Conservation (phyloP, 2,888 invertebrate species). For the Galerucella calmariensis region DNA sequence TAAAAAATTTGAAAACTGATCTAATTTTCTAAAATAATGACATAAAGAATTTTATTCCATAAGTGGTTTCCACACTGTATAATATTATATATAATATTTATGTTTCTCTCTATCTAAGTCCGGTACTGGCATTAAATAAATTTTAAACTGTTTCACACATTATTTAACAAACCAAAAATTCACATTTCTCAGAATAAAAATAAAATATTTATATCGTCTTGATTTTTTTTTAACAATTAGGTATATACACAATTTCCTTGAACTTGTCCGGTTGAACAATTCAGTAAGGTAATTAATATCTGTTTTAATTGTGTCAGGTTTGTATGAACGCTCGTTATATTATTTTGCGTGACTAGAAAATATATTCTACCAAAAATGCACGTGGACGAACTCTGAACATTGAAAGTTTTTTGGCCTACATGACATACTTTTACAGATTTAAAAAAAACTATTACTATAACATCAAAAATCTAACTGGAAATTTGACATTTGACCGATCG, state of each 20-base stretch:
- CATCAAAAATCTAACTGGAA: too few species aligned
- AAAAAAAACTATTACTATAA: too few species aligned
- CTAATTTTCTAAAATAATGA: too few species aligned
- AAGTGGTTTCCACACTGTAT: too few species aligned
- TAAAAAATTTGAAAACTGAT: too few species aligned
- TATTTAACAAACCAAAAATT: neutral
- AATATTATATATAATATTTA: too few species aligned
- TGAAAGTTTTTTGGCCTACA: neutral
- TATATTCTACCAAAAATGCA: neutral
- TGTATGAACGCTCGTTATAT: conserved; percentile 7
- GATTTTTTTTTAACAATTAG: neutral
- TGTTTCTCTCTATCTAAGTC: neutral
- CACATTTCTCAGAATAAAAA: neutral
- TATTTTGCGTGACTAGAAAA: neutral
- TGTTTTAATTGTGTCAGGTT: conserved; percentile 5
- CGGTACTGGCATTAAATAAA: neutral
- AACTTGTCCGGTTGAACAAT: conserved; percentile 10
- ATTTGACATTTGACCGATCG: too few species aligned
- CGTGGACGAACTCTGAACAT: neutral
- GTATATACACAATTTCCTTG: neutral
- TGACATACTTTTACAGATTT: neutral
- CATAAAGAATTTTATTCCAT: too few species aligned
- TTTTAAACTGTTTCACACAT: neutral
- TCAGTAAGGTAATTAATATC: conserved; percentile 6
- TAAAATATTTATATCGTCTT: neutral